phyloP scores from a whole-genome alignment of 2,888 invertebrate species.

The Perizoma flavofasciatum region DNA sequence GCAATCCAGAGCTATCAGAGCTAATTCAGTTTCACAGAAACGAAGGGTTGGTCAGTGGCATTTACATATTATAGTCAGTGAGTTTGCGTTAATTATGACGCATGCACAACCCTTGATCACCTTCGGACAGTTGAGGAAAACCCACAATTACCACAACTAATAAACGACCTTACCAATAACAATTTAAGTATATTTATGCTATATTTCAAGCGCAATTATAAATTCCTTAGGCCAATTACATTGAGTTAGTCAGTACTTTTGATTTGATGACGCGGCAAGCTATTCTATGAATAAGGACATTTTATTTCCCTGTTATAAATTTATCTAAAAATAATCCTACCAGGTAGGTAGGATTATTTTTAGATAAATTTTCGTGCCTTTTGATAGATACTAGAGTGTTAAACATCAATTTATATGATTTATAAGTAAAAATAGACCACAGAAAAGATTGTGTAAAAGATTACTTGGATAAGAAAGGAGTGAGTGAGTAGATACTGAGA shows the following conservation, averaged over 20 bases:
- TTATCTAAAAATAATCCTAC: not conserved
- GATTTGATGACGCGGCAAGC: conserved; percentile 40
- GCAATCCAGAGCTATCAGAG: conserved; percentile 35
- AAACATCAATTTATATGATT: too few species aligned
- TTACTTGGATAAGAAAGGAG: too few species aligned
- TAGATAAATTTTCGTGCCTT: too few species aligned
- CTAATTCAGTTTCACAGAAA: conserved; percentile 44
- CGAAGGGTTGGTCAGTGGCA: conserved; percentile 51
- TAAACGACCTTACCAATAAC: conserved; percentile 41
- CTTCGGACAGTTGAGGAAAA: conserved; percentile 64
- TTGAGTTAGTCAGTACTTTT: conserved; percentile 8
- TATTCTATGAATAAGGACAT: conserved; percentile 15
- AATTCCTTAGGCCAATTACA: conserved; percentile 48
- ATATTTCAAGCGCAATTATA: conserved; percentile 40
- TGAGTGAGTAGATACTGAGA: too few species aligned
- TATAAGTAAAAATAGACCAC: too few species aligned
- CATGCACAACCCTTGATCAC: conserved; percentile 61
- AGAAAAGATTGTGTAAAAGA: too few species aligned
- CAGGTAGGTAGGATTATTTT: too few species aligned
- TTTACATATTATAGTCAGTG: too few species aligned
- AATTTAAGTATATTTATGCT: conserved; percentile 41
- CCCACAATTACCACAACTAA: conserved; percentile 42
- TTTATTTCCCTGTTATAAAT: not conserved
- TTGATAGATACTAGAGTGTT: too few species aligned
- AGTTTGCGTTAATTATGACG: conserved; percentile 50